Percentiles rank a stretch among this genome's conserved stretches.
These are phyloP conservation scores for Thysanoteuthis rhombus DNA, from an alignment of 2,888 invertebrate genomes.

Conservation along the genomic window DNA sequence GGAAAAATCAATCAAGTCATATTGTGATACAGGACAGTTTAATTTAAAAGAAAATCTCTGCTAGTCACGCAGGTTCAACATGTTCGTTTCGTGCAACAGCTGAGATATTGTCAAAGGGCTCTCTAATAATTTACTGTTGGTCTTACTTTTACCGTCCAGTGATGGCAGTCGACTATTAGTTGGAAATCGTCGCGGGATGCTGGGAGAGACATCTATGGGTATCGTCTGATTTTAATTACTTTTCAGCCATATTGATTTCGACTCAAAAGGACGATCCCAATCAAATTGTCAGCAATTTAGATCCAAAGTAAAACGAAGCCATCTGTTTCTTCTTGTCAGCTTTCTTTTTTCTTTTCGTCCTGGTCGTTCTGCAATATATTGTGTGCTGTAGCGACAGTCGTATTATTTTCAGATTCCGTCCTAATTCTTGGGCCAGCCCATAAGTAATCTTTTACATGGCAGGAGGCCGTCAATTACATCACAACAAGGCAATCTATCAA, in stretches of 20 bases:
- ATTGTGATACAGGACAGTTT: too few relatives aligned
- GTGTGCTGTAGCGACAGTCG: background rate
- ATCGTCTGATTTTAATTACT: background rate
- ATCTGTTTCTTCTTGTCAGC: background rate
- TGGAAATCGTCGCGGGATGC: background rate
- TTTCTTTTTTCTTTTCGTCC: background rate
- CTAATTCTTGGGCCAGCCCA: background rate
- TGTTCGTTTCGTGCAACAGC: background rate
- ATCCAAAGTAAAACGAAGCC: background rate
- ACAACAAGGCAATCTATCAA: background rate
- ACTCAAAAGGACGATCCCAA: background rate
- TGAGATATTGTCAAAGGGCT: background rate
- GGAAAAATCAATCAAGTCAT: background rate
- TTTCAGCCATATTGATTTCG: background rate
- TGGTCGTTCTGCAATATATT: background rate
- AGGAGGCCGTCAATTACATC: background rate
- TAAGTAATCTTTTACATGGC: background rate
- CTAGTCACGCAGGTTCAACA: background rate
- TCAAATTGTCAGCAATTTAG: background rate
- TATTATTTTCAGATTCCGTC: background rate
- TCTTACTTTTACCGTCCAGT: background rate
- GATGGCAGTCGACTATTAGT: background rate
- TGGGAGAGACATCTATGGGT: background rate
- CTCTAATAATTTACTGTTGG: background rate
- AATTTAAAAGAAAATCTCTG: too few relatives aligned